phyloP scores from a whole-genome alignment of 2,797 vertebrate species.

The Rallus crepitans region DNA sequence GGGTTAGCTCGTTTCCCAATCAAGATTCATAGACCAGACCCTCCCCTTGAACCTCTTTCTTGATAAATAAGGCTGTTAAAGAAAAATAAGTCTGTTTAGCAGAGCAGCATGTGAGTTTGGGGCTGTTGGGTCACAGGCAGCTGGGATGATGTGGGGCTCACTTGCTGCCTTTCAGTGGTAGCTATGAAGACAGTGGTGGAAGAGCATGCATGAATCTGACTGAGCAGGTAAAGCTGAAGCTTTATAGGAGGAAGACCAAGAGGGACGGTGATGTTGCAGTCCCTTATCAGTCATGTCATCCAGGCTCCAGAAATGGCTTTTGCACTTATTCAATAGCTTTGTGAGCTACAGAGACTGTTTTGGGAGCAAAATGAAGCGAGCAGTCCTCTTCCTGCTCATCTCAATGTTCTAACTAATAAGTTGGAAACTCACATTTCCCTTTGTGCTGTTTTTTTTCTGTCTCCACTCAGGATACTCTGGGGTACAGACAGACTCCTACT shows the following conservation, averaged over 20 bases:
- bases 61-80: conserved; percentile 1
- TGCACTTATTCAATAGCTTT: background rate
- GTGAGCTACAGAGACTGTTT: background rate
- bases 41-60: background rate
- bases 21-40: conserved; percentile 2
- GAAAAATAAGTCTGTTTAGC: conserved; percentile 11
- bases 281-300: background rate
- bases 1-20: background rate
- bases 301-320: background rate
- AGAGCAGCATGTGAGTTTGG: background rate
- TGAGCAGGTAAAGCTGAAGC: background rate
- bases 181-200: background rate
- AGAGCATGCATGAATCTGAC: background rate
- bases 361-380: background rate
- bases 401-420: background rate
- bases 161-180: background rate
- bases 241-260: background rate
- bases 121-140: background rate
- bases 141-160: background rate
- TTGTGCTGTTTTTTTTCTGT: background rate
- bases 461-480: background rate
- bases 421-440: background rate
- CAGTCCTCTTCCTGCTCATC: background rate
- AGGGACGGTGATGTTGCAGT: background rate
- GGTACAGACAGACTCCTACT: background rate